Percentiles rank a stretch among this genome's conserved stretches.
Conservation (phyloP, 2,113 vertebrate genomes). For the Urocynchramus pylzowi region DNA sequence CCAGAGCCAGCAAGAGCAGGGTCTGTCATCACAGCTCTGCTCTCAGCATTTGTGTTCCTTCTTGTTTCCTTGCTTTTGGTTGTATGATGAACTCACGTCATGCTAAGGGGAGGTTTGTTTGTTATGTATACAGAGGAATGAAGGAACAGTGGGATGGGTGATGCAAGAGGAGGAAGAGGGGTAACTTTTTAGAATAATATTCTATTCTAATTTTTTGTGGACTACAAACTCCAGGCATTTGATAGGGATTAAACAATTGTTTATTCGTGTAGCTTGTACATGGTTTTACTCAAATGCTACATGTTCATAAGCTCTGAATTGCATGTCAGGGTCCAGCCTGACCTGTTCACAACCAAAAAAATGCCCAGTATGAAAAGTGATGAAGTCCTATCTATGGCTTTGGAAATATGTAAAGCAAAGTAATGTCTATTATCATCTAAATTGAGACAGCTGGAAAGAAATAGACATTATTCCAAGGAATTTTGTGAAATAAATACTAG, state of each 20-base stretch:
- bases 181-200: background rate
- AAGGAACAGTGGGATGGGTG: background rate
- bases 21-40: background rate
- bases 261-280: background rate
- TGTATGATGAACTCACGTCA: background rate
- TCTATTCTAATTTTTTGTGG: background rate
- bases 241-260: background rate
- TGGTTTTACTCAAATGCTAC: background rate
- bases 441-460: background rate
- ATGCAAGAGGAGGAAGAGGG: background rate
- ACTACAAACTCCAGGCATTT: background rate
- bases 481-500: background rate
- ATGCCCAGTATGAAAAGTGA: background rate
- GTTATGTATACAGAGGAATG: background rate
- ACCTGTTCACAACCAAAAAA: background rate
- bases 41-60: background rate
- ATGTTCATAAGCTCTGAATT: background rate
- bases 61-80: background rate
- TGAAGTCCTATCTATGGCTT: background rate
- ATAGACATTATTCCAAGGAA: background rate
- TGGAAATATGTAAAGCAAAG: background rate
- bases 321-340: background rate
- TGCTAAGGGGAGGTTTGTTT: background rate
- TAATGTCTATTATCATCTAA: background rate
- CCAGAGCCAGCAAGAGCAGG: background rate